Evolutionary conservation across 2,797 vertebrate genomes (phyloP).

Genomic region (Poecilia velifera): DNA sequence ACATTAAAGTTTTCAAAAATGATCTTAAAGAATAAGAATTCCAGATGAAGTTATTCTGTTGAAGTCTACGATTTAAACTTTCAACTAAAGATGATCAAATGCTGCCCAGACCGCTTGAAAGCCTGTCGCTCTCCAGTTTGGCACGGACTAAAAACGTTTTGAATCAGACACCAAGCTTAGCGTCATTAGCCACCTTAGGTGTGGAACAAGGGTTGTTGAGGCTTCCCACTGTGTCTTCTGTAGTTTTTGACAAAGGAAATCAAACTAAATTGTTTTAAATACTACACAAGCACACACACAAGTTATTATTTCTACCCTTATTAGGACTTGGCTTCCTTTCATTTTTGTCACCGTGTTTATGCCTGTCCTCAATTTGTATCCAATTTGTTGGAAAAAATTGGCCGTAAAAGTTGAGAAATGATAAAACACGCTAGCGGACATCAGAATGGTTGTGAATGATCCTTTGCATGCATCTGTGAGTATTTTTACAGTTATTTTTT

Average conservation of each 20-base stretch:
- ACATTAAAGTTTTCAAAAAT: neutral
- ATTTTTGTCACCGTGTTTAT: neutral
- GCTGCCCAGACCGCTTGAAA: neutral
- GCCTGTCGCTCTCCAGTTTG: neutral
- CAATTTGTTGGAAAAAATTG: too few species aligned
- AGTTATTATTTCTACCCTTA: neutral
- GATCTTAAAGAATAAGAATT: neutral
- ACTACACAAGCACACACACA: neutral
- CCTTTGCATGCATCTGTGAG: neutral
- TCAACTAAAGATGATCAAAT: neutral
- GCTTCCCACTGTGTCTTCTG: too few species aligned
- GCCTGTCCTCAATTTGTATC: neutral
- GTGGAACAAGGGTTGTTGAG: constrained; percentile 3
- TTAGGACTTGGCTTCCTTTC: neutral
- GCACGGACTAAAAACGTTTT: neutral
- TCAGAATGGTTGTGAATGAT: neutral
- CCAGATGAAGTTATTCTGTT: neutral
- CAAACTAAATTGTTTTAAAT: neutral
- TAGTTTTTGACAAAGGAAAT: too few species aligned
- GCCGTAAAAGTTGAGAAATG: too few species aligned
- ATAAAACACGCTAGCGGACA: neutral
- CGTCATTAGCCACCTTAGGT: neutral
- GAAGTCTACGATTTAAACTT: neutral
- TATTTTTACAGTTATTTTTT: constrained; percentile 7
- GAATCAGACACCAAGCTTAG: neutral